These are phyloP conservation scores for Ophion ellenae DNA, from an alignment of 2,888 invertebrate species.

Conservation along the genomic window DNA sequence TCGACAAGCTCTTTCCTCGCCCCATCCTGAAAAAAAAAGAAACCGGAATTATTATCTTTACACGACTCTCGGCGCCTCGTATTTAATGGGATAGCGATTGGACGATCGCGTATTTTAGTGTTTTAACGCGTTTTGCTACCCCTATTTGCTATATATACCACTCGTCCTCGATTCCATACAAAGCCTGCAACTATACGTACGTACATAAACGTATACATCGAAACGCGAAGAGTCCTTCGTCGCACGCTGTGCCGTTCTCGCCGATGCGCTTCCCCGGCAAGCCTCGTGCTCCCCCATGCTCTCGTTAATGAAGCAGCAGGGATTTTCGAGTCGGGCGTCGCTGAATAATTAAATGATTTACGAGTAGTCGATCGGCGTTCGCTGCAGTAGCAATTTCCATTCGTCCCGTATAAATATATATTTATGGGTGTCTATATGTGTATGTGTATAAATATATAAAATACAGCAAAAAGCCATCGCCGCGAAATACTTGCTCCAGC, in stretches of 20 bases:
- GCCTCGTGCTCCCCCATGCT: slow-evolving; percentile 19
- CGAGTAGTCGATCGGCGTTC: slow-evolving; percentile 51
- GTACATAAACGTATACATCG: not conserved
- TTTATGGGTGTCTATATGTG: not conserved
- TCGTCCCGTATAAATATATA: slow-evolving; percentile 4
- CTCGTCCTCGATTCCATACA: slow-evolving; percentile 19
- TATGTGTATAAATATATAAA: not conserved
- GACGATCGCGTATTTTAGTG: slow-evolving; percentile 50
- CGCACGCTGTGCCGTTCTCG: slow-evolving; percentile 43
- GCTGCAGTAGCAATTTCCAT: slow-evolving; percentile 37
- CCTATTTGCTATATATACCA: not conserved
- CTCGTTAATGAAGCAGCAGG: slow-evolving; percentile 66
- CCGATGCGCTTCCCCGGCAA: slow-evolving; percentile 6
- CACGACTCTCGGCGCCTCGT: slow-evolving; percentile 28
- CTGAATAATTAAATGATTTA: slow-evolving; percentile 71
- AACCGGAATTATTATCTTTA: slow-evolving; percentile 28
- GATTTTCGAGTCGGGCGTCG: slow-evolving; percentile 64
- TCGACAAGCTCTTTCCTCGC: not conserved
- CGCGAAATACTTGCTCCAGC: slow-evolving; percentile 18
- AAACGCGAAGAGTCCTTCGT: slow-evolving; percentile 34
- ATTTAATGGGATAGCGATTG: slow-evolving; percentile 55
- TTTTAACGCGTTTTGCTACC: slow-evolving; percentile 25
- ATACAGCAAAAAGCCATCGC: not conserved
- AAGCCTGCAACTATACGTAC: not conserved
- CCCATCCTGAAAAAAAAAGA: slow-evolving; percentile 8